Evolutionary conservation across 53 echinoderm and acorn worm species (phyloP), one percentile per base, ranked within the genome.

Genomic region (Astropecten irregularis): DNA sequence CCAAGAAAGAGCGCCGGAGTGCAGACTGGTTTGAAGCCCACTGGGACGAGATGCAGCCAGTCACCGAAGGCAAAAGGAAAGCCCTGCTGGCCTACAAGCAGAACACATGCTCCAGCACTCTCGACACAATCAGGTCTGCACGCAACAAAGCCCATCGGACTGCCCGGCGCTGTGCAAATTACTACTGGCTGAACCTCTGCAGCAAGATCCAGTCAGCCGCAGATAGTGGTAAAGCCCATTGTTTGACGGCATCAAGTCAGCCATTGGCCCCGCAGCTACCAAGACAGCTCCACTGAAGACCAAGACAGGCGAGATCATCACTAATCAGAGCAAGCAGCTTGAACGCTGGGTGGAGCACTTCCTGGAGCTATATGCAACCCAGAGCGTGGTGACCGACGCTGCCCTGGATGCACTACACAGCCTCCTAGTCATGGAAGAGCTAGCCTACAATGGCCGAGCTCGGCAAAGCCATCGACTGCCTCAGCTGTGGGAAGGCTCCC

Each of bases 191-290:
- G 0, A 5, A 85, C 36, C 85, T 57, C 39, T 40, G 28, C 29
- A 23, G 14, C 56, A 58, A 11, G 23, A 85, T 85, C 37, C 72
- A 72, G 46, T 18, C 31, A 1, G 85, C 59, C 25, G 30, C 56
- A 0, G 39, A 69, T 40, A 36, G 30, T 1, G 84, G 71, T 39
- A 25, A 4, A 25, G 54, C 71, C 71, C 55, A 58, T 39, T 84
- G 84, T 84, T 57, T 28, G 84, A 59, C 3, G 71, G 85, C 7
- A 85, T 85, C 23, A 85, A 85, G n/a, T 37, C 30, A 84, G 61
- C 73, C 2, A 56, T 62, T 22, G 71, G 85, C 23, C 59, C 40
- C 4, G 2, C 55, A 26, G 28, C 44, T 4, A 73, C 40, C 29
- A 86, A 64, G 37, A 51, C 36, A 15, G 86, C 77, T 0, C 86